Base-by-base conservation (phyloP, 1,140 invertebrate genomes). In the Bilobella aurantiaca region DNA sequence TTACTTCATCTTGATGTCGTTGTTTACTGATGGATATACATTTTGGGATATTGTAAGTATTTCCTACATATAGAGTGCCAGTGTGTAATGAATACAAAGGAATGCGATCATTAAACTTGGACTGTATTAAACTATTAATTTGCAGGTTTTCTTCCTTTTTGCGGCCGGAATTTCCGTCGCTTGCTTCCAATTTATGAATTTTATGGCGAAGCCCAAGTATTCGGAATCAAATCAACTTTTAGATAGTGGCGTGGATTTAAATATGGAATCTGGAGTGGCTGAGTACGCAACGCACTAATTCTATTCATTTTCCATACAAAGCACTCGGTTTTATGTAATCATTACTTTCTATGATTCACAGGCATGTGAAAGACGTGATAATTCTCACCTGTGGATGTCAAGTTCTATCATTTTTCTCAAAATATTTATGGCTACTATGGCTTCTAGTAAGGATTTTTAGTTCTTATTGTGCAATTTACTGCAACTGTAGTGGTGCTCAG, bases 211-310 rank as follows among this genome's bases (percentile, higher is more conserved):
- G 71, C 76, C 88, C 18, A 85, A 82, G 62, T 86, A 85, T 74
- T 77, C 83, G 16, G 86, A 90, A 69, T 81, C 80, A 47, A 88
- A 85, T 0, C 84, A 87, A 69, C 74, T 96, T 1, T 62, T 93
- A 18, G 91, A 96, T 78, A 85, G 86, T 70, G 93, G 93, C 1
- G 83, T 89, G 66, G 94, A 98, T 79, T 79, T 98, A 2, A 97
- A 97, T 75, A 94, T 97, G 89, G 88, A 93, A 78, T 86, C 90
- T 58, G 93, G 93, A 69, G 87, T 97, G 78, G 88, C 89, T 60
- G 49, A 53, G 49, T 53, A 53, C 14, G 49, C 5, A n/a, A n/a
- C n/a, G n/a, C n/a, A n/a, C n/a, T n/a, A n/a, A n/a, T n/a, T n/a
- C n/a, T 53, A 53, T 16, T 12, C 14, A 53, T 5, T 53, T 12